phyloP scores from a whole-genome alignment of 1,140 invertebrate genomes.

The Drosophila funebris region DNA sequence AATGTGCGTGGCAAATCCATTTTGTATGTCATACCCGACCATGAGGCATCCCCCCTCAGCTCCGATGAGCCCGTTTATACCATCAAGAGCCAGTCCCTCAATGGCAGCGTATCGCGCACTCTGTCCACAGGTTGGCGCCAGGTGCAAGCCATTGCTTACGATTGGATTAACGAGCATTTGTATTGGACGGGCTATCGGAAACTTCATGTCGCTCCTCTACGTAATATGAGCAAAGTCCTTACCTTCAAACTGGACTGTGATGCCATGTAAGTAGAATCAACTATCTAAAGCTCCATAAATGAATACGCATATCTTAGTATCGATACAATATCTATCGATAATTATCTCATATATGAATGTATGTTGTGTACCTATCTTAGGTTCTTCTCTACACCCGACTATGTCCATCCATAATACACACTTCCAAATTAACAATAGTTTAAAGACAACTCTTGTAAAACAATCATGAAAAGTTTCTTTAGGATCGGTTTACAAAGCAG shows the following conservation, averaged over 20 bases:
- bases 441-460: no score
- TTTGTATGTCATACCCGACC: constrained; percentile 85
- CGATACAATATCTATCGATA: no score
- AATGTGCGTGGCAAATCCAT: constrained; percentile 87
- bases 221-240: constrained; percentile 60
- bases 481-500: no score
- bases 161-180: constrained; percentile 91
- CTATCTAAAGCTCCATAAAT: background rate
- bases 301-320: no score
- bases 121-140: constrained; percentile 83
- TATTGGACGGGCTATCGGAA: constrained; percentile 89
- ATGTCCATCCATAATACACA: no score
- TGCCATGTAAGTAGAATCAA: constrained; percentile 52
- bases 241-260: constrained; percentile 61
- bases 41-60: background rate
- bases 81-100: constrained; percentile 61
- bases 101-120: constrained; percentile 74
- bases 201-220: constrained; percentile 68
- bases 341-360: no score
- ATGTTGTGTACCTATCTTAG: no score
- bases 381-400: no score
- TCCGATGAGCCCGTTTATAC: constrained; percentile 32
- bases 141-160: constrained; percentile 86
- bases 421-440: no score
- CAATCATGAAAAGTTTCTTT: no score